Evolutionary conservation across 2,888 invertebrate species (phyloP).

Genomic region (Monochamus alternatus): DNA sequence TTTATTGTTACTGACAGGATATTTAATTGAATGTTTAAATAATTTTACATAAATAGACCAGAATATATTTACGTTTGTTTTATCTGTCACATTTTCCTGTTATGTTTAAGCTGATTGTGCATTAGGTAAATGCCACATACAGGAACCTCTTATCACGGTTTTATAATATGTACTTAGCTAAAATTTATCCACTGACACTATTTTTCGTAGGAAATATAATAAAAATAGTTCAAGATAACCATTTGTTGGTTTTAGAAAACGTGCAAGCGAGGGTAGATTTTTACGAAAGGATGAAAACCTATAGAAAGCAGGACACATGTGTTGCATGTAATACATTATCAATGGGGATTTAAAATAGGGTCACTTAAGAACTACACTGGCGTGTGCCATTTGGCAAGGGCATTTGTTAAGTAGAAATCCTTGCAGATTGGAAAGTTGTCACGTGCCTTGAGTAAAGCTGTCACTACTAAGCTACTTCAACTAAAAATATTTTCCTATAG

Average conservation of each 20-base stretch:
- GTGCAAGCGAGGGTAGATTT: slow-evolving; percentile 23
- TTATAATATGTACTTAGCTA: not conserved
- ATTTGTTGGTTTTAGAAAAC: slow-evolving; percentile 4
- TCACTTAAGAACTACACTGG: slow-evolving; percentile 36
- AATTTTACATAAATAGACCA: no score
- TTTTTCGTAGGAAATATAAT: not conserved
- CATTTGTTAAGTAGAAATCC: slow-evolving; percentile 24
- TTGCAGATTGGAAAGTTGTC: slow-evolving; percentile 3
- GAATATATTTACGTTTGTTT: no score
- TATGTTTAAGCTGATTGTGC: no score
- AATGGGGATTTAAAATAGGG: slow-evolving; percentile 35
- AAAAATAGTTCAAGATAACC: slow-evolving; percentile 6
- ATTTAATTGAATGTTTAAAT: no score
- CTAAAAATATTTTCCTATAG: no score
- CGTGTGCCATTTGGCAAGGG: slow-evolving; percentile 43
- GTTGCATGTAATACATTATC: slow-evolving; percentile 36
- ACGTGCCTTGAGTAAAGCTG: not conserved
- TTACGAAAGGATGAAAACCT: slow-evolving; percentile 1
- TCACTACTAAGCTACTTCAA: no score
- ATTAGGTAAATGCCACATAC: not conserved
- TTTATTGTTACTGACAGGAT: no score
- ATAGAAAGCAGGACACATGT: slow-evolving; percentile 33
- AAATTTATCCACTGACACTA: not conserved
- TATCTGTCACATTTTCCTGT: no score
- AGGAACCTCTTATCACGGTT: not conserved